Evolutionary conservation across 2,113 vertebrate species (phyloP).

Genomic region (Gyps fulvus): DNA sequence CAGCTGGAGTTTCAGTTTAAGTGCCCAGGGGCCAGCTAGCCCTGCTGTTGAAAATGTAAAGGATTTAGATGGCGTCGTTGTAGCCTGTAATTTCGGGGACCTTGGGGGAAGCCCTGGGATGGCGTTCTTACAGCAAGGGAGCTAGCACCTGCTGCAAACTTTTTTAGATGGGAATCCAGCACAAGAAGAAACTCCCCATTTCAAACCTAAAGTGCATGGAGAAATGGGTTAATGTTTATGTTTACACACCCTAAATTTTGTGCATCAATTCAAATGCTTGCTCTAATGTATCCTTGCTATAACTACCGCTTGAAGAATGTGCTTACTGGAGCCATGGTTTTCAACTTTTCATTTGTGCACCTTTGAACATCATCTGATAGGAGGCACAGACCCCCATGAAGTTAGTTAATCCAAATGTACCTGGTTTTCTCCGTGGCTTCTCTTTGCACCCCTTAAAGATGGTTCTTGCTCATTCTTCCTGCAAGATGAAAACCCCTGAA

Average conservation of each 20-base stretch:
- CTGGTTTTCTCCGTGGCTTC: neutral
- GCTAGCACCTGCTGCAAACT: neutral
- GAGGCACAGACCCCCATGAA: neutral
- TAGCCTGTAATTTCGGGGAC: neutral
- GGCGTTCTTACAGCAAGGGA: neutral
- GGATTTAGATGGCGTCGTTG: fast-evolving
- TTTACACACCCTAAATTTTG: neutral
- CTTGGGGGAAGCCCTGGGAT: neutral
- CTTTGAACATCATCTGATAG: neutral
- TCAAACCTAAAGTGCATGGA: neutral
- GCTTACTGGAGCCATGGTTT: neutral
- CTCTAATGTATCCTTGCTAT: neutral
- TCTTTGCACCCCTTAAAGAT: neutral
- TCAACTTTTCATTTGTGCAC: neutral
- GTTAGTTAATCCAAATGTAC: neutral
- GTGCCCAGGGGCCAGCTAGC: neutral
- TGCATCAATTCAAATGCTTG: neutral
- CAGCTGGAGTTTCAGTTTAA: neutral
- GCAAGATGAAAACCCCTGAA: neutral
- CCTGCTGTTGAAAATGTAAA: neutral
- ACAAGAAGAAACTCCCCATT: neutral
- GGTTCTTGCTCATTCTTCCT: neutral
- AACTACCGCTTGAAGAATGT: neutral
- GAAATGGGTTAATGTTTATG: neutral
- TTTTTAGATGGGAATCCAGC: neutral